Conservation (phyloP, 2,113 vertebrate genomes). For the Pleuronectes platessa region DNA sequence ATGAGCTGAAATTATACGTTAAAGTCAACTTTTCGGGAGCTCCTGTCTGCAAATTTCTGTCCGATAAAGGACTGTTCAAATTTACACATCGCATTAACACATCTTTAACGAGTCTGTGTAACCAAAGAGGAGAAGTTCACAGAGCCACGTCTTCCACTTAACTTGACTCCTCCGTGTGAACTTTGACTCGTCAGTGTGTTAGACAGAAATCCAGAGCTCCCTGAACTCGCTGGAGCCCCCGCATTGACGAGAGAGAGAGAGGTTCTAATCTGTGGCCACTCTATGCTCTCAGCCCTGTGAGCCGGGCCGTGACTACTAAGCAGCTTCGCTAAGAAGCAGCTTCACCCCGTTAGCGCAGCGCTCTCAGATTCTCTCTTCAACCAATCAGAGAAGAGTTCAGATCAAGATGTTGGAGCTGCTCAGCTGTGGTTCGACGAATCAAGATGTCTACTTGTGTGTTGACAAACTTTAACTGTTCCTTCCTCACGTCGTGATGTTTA, state of each 20-base stretch:
- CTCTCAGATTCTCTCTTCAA: not conserved
- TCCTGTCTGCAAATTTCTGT: too few species aligned
- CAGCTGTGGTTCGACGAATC: too few species aligned
- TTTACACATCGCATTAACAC: too few species aligned
- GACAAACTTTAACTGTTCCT: too few species aligned
- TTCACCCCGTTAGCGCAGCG: conserved; percentile 1
- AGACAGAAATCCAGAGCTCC: conserved; percentile 21
- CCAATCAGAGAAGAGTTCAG: not conserved
- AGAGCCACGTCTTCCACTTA: not conserved
- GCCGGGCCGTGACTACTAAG: conserved; percentile 50
- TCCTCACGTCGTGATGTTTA: too few species aligned
- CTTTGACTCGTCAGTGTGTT: not conserved
- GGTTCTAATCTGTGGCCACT: conserved; percentile 39
- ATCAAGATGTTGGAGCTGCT: too few species aligned
- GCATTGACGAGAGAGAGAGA: not conserved
- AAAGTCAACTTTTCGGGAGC: too few species aligned
- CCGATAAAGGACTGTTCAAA: too few species aligned
- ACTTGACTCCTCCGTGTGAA: not conserved
- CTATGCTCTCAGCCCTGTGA: conserved; percentile 33
- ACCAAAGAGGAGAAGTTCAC: not conserved
- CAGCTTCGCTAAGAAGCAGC: conserved; percentile 24
- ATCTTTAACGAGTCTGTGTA: too few species aligned
- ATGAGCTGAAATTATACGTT: too few species aligned
- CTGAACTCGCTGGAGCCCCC: conserved; percentile 21
- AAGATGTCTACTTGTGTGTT: too few species aligned